Evolutionary conservation across 2,113 vertebrate species (phyloP).

Genomic region (Ptilonorhynchus violaceus): DNA sequence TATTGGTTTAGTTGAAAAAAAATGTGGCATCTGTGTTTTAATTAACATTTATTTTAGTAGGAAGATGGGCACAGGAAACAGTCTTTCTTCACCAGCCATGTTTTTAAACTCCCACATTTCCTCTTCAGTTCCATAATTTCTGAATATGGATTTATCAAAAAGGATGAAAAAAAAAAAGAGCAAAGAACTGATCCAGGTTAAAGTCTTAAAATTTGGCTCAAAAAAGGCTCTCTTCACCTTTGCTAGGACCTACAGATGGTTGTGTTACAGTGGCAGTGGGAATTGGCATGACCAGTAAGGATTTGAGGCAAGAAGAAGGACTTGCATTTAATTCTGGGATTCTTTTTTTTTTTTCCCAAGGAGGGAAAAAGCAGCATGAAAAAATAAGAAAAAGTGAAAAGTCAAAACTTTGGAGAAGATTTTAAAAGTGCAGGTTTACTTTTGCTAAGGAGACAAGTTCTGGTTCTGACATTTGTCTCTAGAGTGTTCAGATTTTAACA

Average conservation of each 20-base stretch:
- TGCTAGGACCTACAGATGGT: neutral
- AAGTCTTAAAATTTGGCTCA: neutral
- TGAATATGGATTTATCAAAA: neutral
- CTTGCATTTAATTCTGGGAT: neutral
- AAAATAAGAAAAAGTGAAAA: neutral
- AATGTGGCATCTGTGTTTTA: neutral
- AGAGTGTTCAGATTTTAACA: constrained; percentile 22
- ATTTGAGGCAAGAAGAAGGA: neutral
- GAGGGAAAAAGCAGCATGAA: neutral
- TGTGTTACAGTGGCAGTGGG: neutral
- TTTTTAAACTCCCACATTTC: neutral
- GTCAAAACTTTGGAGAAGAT: neutral
- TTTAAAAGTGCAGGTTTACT: neutral
- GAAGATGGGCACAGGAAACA: neutral
- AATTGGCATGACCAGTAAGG: neutral
- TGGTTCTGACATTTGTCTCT: constrained; percentile 29
- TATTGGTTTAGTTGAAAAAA: neutral
- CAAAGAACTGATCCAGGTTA: neutral
- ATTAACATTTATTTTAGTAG: neutral
- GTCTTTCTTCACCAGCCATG: neutral
- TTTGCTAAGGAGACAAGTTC: neutral
- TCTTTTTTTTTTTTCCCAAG: neutral
- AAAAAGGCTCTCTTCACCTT: neutral
- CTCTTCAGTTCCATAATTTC: neutral
- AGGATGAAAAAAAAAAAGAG: too few species aligned